phyloP scores from a whole-genome alignment of 2,888 invertebrate genomes.

The Cheilosia impressa region DNA sequence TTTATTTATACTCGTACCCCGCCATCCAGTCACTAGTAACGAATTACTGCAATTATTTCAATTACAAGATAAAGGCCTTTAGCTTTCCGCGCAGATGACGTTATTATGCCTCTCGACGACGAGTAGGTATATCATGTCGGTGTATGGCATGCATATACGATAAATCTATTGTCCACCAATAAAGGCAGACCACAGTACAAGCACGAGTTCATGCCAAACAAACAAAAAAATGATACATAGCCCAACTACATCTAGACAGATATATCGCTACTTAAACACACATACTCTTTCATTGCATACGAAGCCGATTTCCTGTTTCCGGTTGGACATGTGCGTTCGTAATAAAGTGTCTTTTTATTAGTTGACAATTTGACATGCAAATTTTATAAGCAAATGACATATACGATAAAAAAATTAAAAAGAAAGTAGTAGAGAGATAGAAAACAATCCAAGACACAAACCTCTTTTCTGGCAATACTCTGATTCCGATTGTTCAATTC shows the following conservation, averaged over 20 bases:
- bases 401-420: conserved; percentile 27
- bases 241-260: conserved; percentile 1
- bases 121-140: neutral
- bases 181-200: conserved; percentile 32
- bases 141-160: conserved; percentile 29
- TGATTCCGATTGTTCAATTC: conserved; percentile 79
- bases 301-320: conserved; percentile 71
- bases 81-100: conserved; percentile 43
- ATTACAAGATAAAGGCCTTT: conserved; percentile 71
- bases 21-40: conserved; percentile 28
- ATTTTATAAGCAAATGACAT: conserved; percentile 29
- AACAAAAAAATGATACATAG: neutral
- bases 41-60: conserved; percentile 72
- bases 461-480: conserved; percentile 80
- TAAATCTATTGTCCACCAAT: conserved; percentile 62
- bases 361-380: conserved; percentile 55
- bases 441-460: conserved; percentile 78
- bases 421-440: conserved; percentile 24
- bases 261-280: no score
- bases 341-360: conserved; percentile 16
- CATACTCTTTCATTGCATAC: conserved; percentile 63
- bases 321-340: conserved; percentile 32
- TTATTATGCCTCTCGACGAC: conserved; percentile 22
- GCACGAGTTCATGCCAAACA: conserved; percentile 11
- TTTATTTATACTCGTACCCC: neutral